These are phyloP conservation scores for Spialia ferax DNA, from an alignment of 2,888 invertebrate species.

Conservation along the genomic window DNA sequence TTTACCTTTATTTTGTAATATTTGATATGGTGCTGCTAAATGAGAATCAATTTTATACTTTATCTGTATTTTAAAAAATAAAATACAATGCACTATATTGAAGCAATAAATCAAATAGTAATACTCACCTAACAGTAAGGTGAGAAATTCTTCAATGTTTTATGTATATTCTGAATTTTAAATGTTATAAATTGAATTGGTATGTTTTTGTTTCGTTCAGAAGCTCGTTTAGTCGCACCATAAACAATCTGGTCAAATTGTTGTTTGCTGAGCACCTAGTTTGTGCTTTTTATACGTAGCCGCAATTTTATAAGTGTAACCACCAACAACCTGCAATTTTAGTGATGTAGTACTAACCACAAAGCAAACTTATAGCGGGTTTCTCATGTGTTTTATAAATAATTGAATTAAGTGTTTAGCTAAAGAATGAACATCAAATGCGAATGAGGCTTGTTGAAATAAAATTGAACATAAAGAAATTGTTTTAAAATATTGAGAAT, in stretches of 20 bases:
- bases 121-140: too few relatives aligned
- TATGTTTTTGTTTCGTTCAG: neutral
- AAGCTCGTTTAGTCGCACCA: neutral
- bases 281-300: neutral
- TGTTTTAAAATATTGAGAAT: neutral
- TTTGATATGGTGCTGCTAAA: constrained; percentile 12
- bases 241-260: neutral
- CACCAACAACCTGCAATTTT: constrained; percentile 25
- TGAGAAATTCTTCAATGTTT: neutral
- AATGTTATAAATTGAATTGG: neutral
- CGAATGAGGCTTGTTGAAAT: neutral
- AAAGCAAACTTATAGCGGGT: neutral
- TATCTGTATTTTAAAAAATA: neutral
- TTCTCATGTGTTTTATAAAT: constrained; percentile 1
- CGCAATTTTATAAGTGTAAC: neutral
- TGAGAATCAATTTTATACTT: neutral
- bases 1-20: neutral
- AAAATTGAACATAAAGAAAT: neutral
- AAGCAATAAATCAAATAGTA: too few relatives aligned
- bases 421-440: constrained; percentile 12
- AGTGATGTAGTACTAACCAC: neutral
- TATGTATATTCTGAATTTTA: neutral
- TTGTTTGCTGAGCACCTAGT: constrained; percentile 5
- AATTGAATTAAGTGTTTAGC: neutral
- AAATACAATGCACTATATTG: too few relatives aligned